Evolutionary conservation across 2,888 invertebrate genomes (phyloP), one percentile per base, ranked within the genome.

Genomic region (Scaptomyza flava): DNA sequence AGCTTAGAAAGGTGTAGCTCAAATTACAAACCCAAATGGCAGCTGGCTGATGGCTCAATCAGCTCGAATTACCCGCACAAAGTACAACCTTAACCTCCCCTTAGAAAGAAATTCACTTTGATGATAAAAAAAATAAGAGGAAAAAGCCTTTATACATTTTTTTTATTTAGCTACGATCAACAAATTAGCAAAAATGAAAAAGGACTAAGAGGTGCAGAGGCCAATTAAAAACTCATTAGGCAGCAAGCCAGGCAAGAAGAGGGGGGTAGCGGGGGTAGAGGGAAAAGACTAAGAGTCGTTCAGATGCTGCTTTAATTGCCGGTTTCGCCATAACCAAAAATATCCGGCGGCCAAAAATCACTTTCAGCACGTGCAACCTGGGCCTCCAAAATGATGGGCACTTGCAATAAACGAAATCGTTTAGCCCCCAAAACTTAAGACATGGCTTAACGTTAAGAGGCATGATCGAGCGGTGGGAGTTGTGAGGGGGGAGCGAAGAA

Each of bases 321-420:
- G 76, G 82, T 78, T 78, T 47, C 68, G 67, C 72, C 84, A 87
- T 82, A 71, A 70, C 87, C 79, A 84, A 84, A 81, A 81, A 81
- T 76, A 68, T 70, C 79, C 81, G 66, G 42, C 65, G 79, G 84
- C 66, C 74, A 68, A 54, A 77, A 86, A 82, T 81, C 87, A 83
- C 68, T 78, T 79, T 72, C 66, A 82, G 82, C 82, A 82, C 87
- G 87, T 82, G 81, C 74, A 85, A 51, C 38, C 9, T 0, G 41
- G 61, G 63, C 72, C 67, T 17, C 79, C 81, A 56, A 83, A 82
- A 81, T 87, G 87, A 87, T 82, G 87, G 82, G 87, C 82, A 82
- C 79, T 82, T 87, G 82, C 84, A 82, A 83, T 82, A 87, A 82
- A 81, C 81, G 82, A 84, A 82, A 84, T 86, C 82, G 82, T 82